Base-by-base conservation (phyloP, 37 sponge, comb jelly and placozoan species). In the Ephydatia muelleri region DNA sequence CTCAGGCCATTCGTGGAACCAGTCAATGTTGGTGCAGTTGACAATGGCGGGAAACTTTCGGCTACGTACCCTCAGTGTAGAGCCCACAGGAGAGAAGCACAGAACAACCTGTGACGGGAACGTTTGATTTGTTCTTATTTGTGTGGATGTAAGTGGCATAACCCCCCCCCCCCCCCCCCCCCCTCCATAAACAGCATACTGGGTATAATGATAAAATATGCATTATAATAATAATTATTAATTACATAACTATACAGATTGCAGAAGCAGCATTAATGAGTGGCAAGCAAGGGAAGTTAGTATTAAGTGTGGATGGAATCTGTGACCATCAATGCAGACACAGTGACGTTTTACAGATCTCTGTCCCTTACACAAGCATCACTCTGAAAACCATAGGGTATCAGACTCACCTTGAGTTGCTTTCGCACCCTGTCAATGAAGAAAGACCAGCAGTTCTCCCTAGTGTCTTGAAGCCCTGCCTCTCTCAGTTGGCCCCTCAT, bases 1-100 rank as follows among this genome's bases (percentile, higher is more conserved):
- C 68, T 96, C 93, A 0, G 99, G 99, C 99, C 99, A 98, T 69
- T 92, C 95, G 74, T 98, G 99, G 95, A 98, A 98, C 99, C 99
- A 98, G 76, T 98, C 97, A 71, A 98, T 98, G 72, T 77, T 85
- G 21, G 97, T 96, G 72, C 99, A 98, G 82, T 98, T 98, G 43
- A 98, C 97, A 57, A 98, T 87, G 66, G 99, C 99, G 33, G 99
- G 99, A 86, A 98, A 98, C 83, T 97, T 98, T 38, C 99, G 77
- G 66, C 90, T 86, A 19, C 99, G 76, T 6, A 97, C 94, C 38
- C 99, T 85, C 77, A 98, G 92, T 1, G 97, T 98, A 35, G 91
- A 67, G 16, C 99, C 99, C 9, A 98, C 99, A 57, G 99, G 99
- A 12, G 99, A 98, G 85, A 98, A 98, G 81, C 99, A 98, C 68